These are phyloP conservation scores for Leptinotarsa tumamoca DNA, from an alignment of 2,888 invertebrate genomes.

Conservation along the genomic window DNA sequence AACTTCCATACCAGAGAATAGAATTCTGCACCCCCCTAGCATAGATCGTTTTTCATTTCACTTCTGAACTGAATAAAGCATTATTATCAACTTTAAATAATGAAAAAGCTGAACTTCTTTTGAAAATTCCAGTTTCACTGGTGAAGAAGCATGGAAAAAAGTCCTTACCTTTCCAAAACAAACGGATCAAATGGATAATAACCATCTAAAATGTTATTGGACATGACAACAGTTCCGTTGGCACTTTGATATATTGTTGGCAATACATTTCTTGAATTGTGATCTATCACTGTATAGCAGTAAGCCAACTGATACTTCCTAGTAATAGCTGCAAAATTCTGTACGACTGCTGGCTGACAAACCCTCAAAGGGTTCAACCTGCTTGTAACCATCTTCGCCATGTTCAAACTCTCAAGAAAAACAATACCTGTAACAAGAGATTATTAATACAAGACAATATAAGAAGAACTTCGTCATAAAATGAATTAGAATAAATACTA, in stretches of 20 bases:
- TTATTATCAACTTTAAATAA: too few relatives aligned
- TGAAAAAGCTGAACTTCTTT: too few relatives aligned
- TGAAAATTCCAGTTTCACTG: too few relatives aligned
- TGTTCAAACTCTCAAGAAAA: constrained; percentile 84
- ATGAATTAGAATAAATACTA: too few relatives aligned
- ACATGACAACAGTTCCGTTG: constrained; percentile 60
- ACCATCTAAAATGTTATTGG: constrained; percentile 67
- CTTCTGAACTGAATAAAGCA: too few relatives aligned
- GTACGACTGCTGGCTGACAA: constrained; percentile 82
- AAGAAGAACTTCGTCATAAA: background rate
- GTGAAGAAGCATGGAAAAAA: background rate
- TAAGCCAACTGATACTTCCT: constrained; percentile 90
- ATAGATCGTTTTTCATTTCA: too few relatives aligned
- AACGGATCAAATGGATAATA: constrained; percentile 96
- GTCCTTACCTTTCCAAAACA: constrained; percentile 73
- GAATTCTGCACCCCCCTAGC: too few relatives aligned
- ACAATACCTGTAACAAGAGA: constrained; percentile 74
- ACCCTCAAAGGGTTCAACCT: constrained; percentile 88
- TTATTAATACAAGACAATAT: background rate
- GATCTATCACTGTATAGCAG: constrained; percentile 90
- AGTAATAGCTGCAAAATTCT: constrained; percentile 85
- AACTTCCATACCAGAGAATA: too few relatives aligned
- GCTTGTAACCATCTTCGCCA: constrained; percentile 88
- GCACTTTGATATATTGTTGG: constrained; percentile 71
- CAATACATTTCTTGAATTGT: constrained; percentile 76